These are phyloP conservation scores for Desmophyllum pertusum DNA, from an alignment of 92 coral and sea anemone genomes.

Conservation along the genomic window DNA sequence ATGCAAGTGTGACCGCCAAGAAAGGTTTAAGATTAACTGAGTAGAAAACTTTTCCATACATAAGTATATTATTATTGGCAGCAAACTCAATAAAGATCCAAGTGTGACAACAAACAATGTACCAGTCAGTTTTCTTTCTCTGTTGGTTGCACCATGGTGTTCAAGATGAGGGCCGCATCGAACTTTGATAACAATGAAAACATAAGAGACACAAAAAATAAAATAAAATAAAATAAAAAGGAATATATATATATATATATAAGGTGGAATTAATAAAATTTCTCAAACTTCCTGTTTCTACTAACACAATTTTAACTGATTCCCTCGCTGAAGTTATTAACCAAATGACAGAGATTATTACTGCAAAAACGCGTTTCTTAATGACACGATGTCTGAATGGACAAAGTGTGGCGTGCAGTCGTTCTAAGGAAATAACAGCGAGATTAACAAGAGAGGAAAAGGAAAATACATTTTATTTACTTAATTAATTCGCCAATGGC, in stretches of 20 bases:
- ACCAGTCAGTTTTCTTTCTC: too few relatives aligned
- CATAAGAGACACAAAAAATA: background rate
- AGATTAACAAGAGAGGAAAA: background rate
- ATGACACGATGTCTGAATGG: background rate
- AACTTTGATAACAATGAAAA: too few relatives aligned
- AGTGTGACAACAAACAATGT: too few relatives aligned
- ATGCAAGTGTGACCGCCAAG: background rate
- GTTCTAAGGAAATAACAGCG: background rate
- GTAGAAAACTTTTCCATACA: too few relatives aligned
- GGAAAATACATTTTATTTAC: background rate
- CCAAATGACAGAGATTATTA: background rate
- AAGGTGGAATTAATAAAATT: too few relatives aligned
- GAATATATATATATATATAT: too few relatives aligned
- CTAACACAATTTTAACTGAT: background rate
- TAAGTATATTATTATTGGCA: background rate
- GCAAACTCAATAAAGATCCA: too few relatives aligned
- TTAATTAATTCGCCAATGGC: too few relatives aligned
- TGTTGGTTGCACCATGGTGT: too few relatives aligned
- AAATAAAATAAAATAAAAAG: too few relatives aligned
- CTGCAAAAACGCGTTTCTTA: background rate
- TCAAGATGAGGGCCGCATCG: too few relatives aligned
- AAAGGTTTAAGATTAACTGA: background rate
- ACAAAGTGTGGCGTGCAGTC: background rate
- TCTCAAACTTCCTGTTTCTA: too few relatives aligned
- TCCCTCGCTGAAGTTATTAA: background rate